Base-by-base conservation (phyloP, 2,888 invertebrate species). In the Cataglyphis albicans region DNA sequence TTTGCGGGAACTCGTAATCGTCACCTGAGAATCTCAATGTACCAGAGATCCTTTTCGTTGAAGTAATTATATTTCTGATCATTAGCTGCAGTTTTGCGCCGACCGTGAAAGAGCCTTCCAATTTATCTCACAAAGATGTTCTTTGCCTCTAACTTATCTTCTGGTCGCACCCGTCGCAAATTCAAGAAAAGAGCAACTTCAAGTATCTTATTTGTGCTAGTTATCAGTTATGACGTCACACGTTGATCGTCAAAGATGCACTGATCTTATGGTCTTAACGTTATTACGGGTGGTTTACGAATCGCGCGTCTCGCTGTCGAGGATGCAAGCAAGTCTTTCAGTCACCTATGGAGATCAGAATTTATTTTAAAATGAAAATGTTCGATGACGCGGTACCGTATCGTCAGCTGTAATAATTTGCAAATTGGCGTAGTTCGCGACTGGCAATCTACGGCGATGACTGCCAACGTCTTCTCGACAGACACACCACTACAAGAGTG, bases 401-500 rank as follows among this genome's bases (percentile, higher is more conserved):
- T 67, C 29, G 21, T 38, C 68, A 70, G 59, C 18, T 32, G 72
- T 25, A 32, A 35, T 61, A 48, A 12, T 80, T 70, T 25, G 41
- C 12, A 18, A 67, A 72, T 65, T 35, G 59, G 4, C 57, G 63
- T 74, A 25, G 52, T 44, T n/a, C 12, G 44, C 72, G 74, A 44
- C 59, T 48, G 76, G 35, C 70, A 35, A 25, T 48, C 18, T 6
- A 74, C 48, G 76, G 63, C 18, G 59, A 81, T 44, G 68, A 82
- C 48, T 59, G 81, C 65, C 44, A 15, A 44, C 18, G 74, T 84
- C 52, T 72, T 73, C 32, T 29, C 72, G 41, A 48, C 61, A 81
- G 61, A 55, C 72, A 81, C 83, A 81, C 83, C 7, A 85, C 76
- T 84, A 85, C 55, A 82, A 82, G 84, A 73, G 70, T 63, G 41